These are phyloP conservation scores for Drosophila picticornis DNA, from an alignment of 2,888 invertebrate species.

Conservation along the genomic window DNA sequence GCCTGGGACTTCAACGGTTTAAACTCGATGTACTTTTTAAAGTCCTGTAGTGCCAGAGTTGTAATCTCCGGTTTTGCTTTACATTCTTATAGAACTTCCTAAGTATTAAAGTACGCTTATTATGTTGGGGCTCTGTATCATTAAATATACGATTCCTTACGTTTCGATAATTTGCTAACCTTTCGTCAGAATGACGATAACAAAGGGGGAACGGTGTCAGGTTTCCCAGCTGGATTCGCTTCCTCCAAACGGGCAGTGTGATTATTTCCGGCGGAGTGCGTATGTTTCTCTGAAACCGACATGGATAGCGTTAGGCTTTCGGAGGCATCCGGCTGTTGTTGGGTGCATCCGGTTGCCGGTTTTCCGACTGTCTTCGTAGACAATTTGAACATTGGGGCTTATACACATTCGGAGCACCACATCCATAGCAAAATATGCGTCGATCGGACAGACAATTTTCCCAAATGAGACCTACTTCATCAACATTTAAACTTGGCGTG, in stretches of 20 bases:
- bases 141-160: too few species aligned
- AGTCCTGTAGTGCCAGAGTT: not conserved
- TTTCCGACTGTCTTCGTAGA: not conserved
- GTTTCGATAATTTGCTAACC: too few species aligned
- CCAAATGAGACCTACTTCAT: not conserved
- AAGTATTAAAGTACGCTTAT: not conserved
- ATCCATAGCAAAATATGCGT: conserved; percentile 4
- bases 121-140: too few species aligned
- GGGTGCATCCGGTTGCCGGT: conserved; percentile 5
- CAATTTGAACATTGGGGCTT: not conserved
- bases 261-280: too few species aligned
- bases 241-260: too few species aligned
- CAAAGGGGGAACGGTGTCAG: too few species aligned
- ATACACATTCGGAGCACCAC: conserved; percentile 4
- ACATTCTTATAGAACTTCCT: not conserved
- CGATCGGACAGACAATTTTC: conserved; percentile 1
- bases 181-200: too few species aligned
- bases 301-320: not conserved
- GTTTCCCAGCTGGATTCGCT: too few species aligned
- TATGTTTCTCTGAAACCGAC: too few species aligned
- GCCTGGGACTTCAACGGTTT: conserved; percentile 1
- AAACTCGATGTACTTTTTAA: not conserved
- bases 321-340: conserved; percentile 9
- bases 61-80: not conserved
- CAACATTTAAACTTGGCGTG: not conserved